phyloP scores from a whole-genome alignment of 2,888 invertebrate genomes.

The Dexiosoma caninum region DNA sequence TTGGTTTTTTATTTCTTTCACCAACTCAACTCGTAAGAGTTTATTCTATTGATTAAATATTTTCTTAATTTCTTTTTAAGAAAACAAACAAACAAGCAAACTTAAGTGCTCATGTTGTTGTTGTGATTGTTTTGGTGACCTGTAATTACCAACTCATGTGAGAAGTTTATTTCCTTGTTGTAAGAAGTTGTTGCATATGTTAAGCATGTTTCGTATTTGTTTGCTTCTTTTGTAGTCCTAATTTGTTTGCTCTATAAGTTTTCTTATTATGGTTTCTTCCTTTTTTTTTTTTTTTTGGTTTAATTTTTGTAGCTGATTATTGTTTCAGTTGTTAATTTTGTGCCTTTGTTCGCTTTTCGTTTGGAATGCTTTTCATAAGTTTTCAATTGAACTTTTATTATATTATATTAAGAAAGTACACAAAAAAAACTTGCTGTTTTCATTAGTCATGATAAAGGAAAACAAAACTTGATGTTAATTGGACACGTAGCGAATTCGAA shows the following conservation, averaged over 20 bases:
- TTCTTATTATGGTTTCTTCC: neutral
- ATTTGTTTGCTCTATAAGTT: slow-evolving; percentile 49
- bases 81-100: neutral
- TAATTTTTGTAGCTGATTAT: slow-evolving; percentile 1
- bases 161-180: slow-evolving; percentile 46
- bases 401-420: slow-evolving; percentile 21
- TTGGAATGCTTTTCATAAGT: neutral
- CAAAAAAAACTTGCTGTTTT: slow-evolving; percentile 39
- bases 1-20: too few relatives aligned
- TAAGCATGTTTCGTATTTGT: slow-evolving; percentile 34
- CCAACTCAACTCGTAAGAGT: too few relatives aligned
- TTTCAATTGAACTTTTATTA: slow-evolving; percentile 29
- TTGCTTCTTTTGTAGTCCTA: neutral
- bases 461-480: slow-evolving; percentile 61
- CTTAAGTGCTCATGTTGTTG: neutral
- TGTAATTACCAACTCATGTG: slow-evolving; percentile 44
- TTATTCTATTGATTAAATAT: slow-evolving; percentile 10
- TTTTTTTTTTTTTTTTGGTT: neutral
- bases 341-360: neutral
- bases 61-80: neutral
- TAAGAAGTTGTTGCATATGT: slow-evolving; percentile 55
- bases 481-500: slow-evolving; percentile 50
- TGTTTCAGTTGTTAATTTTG: slow-evolving; percentile 47
- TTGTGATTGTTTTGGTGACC: neutral
- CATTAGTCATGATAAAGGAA: slow-evolving; percentile 42